A percentile compares a stretch with the other conserved stretches of the same genome.
These are phyloP conservation scores for Melanotaenia parkinsoni DNA, from an alignment of 2,797 vertebrate species.

Conservation along the genomic window DNA sequence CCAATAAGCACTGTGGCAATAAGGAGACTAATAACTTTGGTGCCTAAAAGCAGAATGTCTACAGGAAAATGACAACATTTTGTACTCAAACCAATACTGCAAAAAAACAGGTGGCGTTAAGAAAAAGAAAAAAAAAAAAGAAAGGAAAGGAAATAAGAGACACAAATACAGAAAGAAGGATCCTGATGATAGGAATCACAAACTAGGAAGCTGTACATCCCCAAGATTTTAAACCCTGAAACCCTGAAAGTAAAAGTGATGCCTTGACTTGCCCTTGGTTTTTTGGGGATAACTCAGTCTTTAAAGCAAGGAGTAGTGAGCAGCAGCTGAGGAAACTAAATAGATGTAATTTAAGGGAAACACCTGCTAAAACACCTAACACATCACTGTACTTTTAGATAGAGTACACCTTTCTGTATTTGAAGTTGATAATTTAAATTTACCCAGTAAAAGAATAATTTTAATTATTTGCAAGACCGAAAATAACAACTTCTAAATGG, in stretches of 20 bases:
- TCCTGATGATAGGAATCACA: background rate
- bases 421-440: too few relatives aligned
- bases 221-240: background rate
- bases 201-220: background rate
- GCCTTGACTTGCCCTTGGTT: background rate
- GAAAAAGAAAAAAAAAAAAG: too few relatives aligned
- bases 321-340: background rate
- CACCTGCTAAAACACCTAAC: too few relatives aligned
- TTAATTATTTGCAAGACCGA: too few relatives aligned
- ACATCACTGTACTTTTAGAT: too few relatives aligned
- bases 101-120: too few relatives aligned
- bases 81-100: background rate
- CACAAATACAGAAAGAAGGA: background rate
- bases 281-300: background rate
- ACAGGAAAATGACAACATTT: background rate
- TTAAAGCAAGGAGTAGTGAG: background rate
- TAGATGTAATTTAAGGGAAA: too few relatives aligned
- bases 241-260: background rate
- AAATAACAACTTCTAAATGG: too few relatives aligned
- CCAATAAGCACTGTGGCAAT: slow-evolving; percentile 15
- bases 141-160: background rate
- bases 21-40: background rate
- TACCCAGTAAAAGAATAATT: too few relatives aligned
- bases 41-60: slow-evolving; percentile 3
- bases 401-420: too few relatives aligned